Evolutionary conservation across 2,888 invertebrate species (phyloP).

Genomic region (Troglohyphantes excavatus): DNA sequence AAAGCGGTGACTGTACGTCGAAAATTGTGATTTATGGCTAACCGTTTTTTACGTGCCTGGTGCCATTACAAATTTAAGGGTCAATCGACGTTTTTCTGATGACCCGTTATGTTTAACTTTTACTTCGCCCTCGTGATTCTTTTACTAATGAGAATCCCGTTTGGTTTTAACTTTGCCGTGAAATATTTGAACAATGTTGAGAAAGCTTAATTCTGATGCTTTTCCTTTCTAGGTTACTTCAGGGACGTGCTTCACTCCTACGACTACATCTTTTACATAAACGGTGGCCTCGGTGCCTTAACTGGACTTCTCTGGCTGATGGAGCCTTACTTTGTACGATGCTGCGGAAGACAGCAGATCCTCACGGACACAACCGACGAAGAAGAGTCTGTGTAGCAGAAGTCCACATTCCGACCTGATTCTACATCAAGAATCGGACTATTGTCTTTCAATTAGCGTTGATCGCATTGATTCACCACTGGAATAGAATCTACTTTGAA

Average conservation of each 20-base stretch:
- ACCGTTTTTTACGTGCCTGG: too few relatives aligned
- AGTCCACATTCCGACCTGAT: neutral
- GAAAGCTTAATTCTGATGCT: neutral
- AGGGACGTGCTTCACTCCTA: constrained; percentile 78
- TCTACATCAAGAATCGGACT: neutral
- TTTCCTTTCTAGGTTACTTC: constrained; percentile 77
- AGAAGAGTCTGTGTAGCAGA: neutral
- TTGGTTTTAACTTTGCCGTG: too few relatives aligned
- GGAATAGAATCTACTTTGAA: too few relatives aligned
- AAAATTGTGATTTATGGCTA: too few relatives aligned
- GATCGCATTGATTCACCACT: neutral
- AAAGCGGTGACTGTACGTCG: too few relatives aligned
- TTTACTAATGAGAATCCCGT: too few relatives aligned
- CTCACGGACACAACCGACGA: neutral
- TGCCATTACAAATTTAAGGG: too few relatives aligned
- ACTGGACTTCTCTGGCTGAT: constrained; percentile 77
- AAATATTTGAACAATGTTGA: too few relatives aligned
- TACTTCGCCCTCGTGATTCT: neutral
- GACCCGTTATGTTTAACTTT: too few relatives aligned
- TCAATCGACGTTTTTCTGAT: too few relatives aligned
- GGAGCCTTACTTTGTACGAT: constrained; percentile 57
- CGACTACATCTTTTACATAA: constrained; percentile 77
- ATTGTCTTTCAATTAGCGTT: neutral
- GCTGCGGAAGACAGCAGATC: neutral
- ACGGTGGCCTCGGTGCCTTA: constrained; percentile 65